A percentile compares a stretch with the other conserved stretches of the same genome.
phyloP scores from a whole-genome alignment of 2,797 vertebrate species.

The Danionella dracula region DNA sequence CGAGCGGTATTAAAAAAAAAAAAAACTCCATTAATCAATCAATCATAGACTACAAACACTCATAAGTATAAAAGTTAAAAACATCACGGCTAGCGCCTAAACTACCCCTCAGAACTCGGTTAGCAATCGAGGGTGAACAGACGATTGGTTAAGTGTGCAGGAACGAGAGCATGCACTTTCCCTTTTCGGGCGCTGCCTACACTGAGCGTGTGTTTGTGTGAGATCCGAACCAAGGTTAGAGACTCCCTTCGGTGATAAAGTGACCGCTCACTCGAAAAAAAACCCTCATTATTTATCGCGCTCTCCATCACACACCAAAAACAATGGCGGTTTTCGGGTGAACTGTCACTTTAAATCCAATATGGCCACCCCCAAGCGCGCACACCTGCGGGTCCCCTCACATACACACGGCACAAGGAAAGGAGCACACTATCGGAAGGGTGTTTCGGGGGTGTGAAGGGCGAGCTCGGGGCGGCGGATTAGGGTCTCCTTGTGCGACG shows the following conservation, averaged over 20 bases:
- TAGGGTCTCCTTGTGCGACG: conserved; percentile 78
- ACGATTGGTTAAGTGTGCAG: conserved; percentile 15
- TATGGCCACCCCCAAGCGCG: conserved; percentile 37
- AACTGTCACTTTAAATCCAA: conserved; percentile 29
- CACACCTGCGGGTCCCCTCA: conserved; percentile 31
- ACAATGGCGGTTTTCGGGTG: too few species aligned
- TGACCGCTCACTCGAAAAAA: too few species aligned
- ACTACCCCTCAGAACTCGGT: conserved; percentile 23
- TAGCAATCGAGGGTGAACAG: conserved; percentile 32
- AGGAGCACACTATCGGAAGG: conserved; percentile 71
- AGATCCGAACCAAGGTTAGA: conserved; percentile 64
- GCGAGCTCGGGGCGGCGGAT: conserved; percentile 80
- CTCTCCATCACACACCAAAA: too few species aligned
- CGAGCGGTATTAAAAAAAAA: conserved; percentile 46
- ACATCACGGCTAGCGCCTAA: conserved; percentile 29
- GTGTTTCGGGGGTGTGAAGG: conserved; percentile 80
- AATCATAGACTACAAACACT: conserved; percentile 35
- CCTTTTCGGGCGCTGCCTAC: conserved; percentile 23
- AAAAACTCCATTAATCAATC: conserved; percentile 40
- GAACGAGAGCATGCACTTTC: conserved; percentile 31
- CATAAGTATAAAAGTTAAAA: conserved; percentile 26
- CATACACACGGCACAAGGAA: conserved; percentile 44
- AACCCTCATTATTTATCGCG: too few species aligned
- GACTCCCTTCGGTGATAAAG: conserved; percentile 44
- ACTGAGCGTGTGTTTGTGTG: conserved; percentile 47